Evolutionary conservation across 2,797 vertebrate genomes (phyloP).

Genomic region (Babyrousa celebensis): DNA sequence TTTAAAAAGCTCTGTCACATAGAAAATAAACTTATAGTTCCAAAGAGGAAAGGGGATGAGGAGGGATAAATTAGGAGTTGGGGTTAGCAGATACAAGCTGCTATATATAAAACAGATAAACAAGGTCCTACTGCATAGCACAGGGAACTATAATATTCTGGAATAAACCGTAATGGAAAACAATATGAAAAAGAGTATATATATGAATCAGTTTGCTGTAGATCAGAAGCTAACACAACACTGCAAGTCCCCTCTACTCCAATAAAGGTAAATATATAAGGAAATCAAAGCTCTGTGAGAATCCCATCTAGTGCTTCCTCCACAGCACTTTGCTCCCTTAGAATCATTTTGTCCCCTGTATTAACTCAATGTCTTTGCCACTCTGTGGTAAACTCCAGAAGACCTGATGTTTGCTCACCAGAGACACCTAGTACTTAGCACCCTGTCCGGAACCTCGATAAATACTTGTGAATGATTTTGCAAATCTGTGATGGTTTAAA

Average conservation of each 20-base stretch:
- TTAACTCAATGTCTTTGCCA: neutral
- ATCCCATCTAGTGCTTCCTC: neutral
- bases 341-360: neutral
- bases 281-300: neutral
- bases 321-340: neutral
- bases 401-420: neutral
- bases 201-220: neutral
- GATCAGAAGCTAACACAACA: neutral
- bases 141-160: neutral
- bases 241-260: neutral
- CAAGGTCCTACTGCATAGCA: neutral
- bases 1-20: neutral
- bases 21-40: neutral
- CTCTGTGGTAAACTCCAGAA: neutral
- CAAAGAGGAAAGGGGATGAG: neutral
- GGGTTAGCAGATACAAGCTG: neutral
- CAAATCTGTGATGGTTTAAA: conserved; percentile 8
- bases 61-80: neutral
- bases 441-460: neutral
- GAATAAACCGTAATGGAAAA: neutral
- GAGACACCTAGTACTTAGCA: neutral
- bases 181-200: neutral
- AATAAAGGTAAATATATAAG: neutral
- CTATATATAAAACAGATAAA: neutral
- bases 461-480: neutral